Conservation (phyloP, 2,797 vertebrate genomes). For the Myotis findleyi region DNA sequence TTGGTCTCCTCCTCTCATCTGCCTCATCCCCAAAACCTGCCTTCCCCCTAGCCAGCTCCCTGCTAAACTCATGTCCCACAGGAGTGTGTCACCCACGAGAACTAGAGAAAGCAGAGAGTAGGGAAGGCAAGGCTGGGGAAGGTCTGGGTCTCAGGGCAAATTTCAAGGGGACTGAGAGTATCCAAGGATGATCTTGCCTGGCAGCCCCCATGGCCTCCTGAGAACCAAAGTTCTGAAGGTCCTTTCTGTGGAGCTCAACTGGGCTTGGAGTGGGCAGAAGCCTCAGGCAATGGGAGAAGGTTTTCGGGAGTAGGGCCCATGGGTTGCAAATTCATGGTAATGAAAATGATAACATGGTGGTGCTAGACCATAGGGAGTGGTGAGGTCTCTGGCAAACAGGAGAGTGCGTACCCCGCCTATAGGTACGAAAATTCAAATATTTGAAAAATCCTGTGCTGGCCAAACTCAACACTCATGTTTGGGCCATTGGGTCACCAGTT, state of each 20-base stretch:
- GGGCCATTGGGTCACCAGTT: not conserved
- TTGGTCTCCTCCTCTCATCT: constrained; percentile 26
- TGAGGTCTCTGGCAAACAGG: not conserved
- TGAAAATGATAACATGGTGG: not conserved
- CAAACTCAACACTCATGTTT: not conserved
- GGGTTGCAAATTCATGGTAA: not conserved
- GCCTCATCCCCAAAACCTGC: constrained; percentile 5
- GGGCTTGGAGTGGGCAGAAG: not conserved
- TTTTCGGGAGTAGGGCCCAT: not conserved
- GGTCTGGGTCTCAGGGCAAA: not conserved
- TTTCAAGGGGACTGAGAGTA: not conserved
- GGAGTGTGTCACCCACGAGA: not conserved
- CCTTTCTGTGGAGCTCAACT: not conserved
- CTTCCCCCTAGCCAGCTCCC: not conserved
- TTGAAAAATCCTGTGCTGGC: not conserved
- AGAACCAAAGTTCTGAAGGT: not conserved
- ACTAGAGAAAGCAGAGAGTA: not conserved
- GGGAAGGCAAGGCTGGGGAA: not conserved
- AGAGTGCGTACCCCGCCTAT: not conserved
- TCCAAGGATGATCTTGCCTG: not conserved
- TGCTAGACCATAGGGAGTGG: not conserved
- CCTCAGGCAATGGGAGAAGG: not conserved
- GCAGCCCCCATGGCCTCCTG: not conserved
- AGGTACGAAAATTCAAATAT: not conserved
- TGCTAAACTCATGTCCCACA: not conserved